These are phyloP conservation scores for Cyanoliseus patagonus DNA, from an alignment of 2,113 vertebrate species.

Conservation along the genomic window DNA sequence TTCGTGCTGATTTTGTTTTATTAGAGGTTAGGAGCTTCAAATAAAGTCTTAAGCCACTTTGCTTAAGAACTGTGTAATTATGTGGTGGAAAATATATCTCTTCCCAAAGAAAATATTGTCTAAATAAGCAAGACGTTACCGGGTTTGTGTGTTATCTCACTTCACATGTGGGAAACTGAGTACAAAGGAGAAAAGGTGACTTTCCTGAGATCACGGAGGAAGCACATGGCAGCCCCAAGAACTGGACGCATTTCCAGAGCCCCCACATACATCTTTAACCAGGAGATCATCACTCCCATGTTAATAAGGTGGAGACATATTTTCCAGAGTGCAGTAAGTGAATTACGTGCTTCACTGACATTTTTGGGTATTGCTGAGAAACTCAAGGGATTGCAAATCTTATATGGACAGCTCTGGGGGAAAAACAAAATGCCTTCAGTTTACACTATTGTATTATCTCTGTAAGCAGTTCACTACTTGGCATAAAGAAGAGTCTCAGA, in stretches of 20 bases:
- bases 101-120: background rate
- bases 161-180: fast-evolving
- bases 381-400: background rate
- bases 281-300: background rate
- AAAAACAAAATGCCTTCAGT: background rate
- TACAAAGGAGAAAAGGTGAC: background rate
- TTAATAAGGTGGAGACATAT: background rate
- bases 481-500: background rate
- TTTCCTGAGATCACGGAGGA: background rate
- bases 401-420: background rate
- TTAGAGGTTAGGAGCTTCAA: background rate
- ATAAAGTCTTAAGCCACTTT: background rate
- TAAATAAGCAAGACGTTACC: background rate
- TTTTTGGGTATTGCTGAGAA: background rate
- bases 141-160: background rate
- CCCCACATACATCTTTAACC: background rate
- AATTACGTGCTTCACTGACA: background rate
- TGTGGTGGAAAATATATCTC: background rate
- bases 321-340: background rate
- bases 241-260: background rate
- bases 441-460: background rate
- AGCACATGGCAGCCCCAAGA: background rate
- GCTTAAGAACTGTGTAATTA: background rate
- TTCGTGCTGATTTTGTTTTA: background rate
- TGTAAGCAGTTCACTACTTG: background rate